Evolutionary conservation across 92 coral and sea anemone species (phyloP), one percentile per base, ranked within the genome.

Genomic region (Umimayanthus kanabou): DNA sequence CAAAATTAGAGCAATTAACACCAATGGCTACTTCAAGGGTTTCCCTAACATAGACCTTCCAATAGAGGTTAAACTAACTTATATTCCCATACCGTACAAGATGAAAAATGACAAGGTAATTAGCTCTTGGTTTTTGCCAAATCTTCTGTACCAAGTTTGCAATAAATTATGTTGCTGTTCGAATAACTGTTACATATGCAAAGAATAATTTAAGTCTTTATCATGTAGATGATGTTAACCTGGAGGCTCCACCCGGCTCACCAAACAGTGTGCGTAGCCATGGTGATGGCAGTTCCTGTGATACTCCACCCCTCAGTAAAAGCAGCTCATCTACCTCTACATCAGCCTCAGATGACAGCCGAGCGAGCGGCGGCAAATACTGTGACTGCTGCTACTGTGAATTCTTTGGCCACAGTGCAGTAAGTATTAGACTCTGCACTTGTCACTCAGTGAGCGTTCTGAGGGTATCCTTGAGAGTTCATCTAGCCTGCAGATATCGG

Each of bases 371-470:
- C 74, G 94, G 96, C 61, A 94, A 94, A 85, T 94, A 92, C 91
- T 94, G 96, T 65, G 96, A 94, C 81, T 94, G 96, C 78, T 94
- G 96, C 79, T 94, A 94, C 89, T 94, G 96, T 69, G 96, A 94
- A 86, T 88, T 94, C 86, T 94, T 94, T 84, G 96, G 96, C 23
- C 96, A 94, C 79, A 91, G 93, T 79, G 91, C 93, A 5, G 96
- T 94, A 90, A 90, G 96, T 93, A 20, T 39, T 72, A 26, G 30
- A 11, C 37, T 65, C 37, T 53, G 39, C 4, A 30, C n/a, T 53
- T 65, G 69, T 61, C 69, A 61, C 69, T 61, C 7, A 20, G 69
- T 18, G n/a, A 22, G 65, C 4, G 11, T 15, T 53, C 61, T 53
- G 61, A 13, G 61, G 9, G 30, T 78, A 45, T 14, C 23, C 82